Evolutionary conservation across 2,888 invertebrate species (phyloP).

Genomic region (Brachyptera putata): DNA sequence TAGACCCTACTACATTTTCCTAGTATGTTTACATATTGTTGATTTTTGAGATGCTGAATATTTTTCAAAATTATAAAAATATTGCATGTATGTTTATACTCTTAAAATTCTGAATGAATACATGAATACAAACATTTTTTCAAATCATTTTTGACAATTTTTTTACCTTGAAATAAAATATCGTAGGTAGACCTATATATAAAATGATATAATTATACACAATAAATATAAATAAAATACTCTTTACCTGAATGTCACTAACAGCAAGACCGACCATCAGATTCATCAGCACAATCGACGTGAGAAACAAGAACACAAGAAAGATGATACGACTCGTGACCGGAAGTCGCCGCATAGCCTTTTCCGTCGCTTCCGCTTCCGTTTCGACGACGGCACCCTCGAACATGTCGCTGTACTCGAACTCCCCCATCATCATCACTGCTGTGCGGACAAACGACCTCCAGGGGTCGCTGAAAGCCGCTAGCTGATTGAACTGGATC

Average conservation of each 20-base stretch:
- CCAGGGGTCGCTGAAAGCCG: slow-evolving; percentile 45
- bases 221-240: too few relatives aligned
- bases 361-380: slow-evolving; percentile 19
- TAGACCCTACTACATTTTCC: too few relatives aligned
- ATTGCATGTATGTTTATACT: too few relatives aligned
- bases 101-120: too few relatives aligned
- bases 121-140: too few relatives aligned
- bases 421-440: slow-evolving; percentile 58
- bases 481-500: slow-evolving; percentile 48
- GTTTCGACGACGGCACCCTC: slow-evolving; percentile 31
- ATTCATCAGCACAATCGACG: slow-evolving; percentile 54
- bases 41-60: too few relatives aligned
- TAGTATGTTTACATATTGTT: too few relatives aligned
- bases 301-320: slow-evolving; percentile 49
- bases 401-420: slow-evolving; percentile 49
- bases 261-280: slow-evolving; percentile 54
- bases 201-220: too few relatives aligned
- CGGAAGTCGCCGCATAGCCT: slow-evolving; percentile 33
- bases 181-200: too few relatives aligned
- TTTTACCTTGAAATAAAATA: too few relatives aligned
- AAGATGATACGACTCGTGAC: slow-evolving; percentile 48
- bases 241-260: slow-evolving; percentile 45
- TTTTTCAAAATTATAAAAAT: too few relatives aligned
- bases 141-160: too few relatives aligned
- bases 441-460: slow-evolving; percentile 48